phyloP scores from a whole-genome alignment of 2,113 vertebrate genomes.

The Apistogramma diplotaenia region DNA sequence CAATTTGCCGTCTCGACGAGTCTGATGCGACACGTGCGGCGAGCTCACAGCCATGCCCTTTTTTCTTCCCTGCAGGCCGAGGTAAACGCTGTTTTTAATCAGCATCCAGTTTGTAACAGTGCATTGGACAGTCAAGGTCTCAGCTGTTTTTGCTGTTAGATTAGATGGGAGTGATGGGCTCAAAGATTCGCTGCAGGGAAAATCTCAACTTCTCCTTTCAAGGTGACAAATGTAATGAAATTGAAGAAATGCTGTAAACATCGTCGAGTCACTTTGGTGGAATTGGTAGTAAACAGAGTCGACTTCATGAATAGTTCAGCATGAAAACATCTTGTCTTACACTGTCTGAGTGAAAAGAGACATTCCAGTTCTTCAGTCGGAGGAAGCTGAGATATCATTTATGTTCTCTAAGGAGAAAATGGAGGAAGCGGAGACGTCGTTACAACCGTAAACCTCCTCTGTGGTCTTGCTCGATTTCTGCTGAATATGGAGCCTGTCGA shows the following conservation, averaged over 20 bases:
- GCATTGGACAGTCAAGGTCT: not conserved
- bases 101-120: not conserved
- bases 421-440: not conserved
- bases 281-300: too few species aligned
- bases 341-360: not conserved
- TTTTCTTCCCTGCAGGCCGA: not conserved
- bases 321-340: not conserved
- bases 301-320: not conserved
- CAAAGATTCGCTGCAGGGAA: not conserved
- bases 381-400: not conserved
- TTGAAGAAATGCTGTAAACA: not conserved
- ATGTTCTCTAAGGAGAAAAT: not conserved
- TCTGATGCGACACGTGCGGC: not conserved
- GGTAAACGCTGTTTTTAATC: not conserved
- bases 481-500: too few species aligned
- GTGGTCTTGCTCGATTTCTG: not conserved
- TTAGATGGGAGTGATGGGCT: not conserved
- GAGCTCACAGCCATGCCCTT: not conserved
- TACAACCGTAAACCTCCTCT: not conserved
- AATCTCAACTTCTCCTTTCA: not conserved
- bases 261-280: not conserved
- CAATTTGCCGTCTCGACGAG: not conserved
- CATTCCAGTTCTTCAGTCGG: not conserved
- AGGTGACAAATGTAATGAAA: not conserved
- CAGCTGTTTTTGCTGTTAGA: not conserved